Percentiles rank a stretch among this genome's conserved stretches.
Conservation (phyloP, 2,797 vertebrate species). For the Ceyx erithaca region DNA sequence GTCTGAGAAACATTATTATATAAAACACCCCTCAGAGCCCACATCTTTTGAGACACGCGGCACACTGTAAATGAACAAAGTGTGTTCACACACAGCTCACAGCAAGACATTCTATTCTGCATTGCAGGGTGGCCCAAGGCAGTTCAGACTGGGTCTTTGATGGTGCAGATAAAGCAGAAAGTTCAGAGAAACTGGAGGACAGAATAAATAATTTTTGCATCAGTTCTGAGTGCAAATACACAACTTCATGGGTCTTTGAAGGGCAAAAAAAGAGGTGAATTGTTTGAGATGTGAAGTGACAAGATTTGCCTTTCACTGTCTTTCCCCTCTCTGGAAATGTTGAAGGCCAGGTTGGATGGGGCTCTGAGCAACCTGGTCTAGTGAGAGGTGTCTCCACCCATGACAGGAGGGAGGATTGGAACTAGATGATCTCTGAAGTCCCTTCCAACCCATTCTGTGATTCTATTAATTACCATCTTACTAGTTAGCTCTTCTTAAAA, state of each 20-base stretch:
- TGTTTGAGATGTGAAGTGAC: not conserved
- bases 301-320: not conserved
- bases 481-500: not conserved
- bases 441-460: not conserved
- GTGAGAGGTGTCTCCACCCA: not conserved
- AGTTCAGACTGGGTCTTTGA: not conserved
- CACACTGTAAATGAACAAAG: not conserved
- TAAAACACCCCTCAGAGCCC: not conserved
- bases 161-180: not conserved
- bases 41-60: not conserved
- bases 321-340: not conserved
- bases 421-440: not conserved
- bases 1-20: conserved; percentile 3
- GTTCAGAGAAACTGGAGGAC: not conserved
- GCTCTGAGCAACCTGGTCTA: not conserved
- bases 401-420: not conserved
- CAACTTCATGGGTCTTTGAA: not conserved
- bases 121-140: not conserved
- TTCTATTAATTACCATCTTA: not conserved
- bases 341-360: not conserved
- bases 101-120: not conserved
- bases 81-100: not conserved
- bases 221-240: not conserved
- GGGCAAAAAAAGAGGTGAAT: not conserved
- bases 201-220: not conserved